These are phyloP conservation scores for Harmothoe impar DNA, from an alignment of 2,888 invertebrate species.

Conservation along the genomic window DNA sequence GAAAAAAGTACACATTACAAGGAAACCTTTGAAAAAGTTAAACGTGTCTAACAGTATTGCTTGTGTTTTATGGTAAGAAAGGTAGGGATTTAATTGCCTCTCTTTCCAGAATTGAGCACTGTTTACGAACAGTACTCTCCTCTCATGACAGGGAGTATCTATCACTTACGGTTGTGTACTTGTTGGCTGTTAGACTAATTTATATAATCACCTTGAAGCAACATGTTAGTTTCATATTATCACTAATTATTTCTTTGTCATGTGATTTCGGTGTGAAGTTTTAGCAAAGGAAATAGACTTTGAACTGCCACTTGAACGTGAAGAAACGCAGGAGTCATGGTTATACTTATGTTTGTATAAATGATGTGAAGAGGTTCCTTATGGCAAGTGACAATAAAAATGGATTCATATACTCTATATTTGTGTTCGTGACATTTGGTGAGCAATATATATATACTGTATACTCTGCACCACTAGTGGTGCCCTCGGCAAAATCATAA, in stretches of 20 bases:
- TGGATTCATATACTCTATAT: conserved; percentile 47
- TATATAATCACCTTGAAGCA: conserved; percentile 45
- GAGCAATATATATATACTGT: no score
- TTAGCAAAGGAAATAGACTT: conserved; percentile 56
- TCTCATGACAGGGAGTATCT: conserved; percentile 5
- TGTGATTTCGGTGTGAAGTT: conserved; percentile 57
- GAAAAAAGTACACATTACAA: not conserved
- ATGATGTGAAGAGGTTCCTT: conserved; percentile 40
- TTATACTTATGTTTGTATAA: conserved; percentile 54
- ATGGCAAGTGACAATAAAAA: conserved; percentile 57
- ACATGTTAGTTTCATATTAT: conserved; percentile 37
- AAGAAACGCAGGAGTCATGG: conserved; percentile 39
- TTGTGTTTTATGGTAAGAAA: not conserved
- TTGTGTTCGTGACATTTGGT: not conserved
- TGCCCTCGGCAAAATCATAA: no score
- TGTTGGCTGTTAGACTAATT: conserved; percentile 45
- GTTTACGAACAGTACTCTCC: not conserved
- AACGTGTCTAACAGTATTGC: not conserved
- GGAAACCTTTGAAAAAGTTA: not conserved
- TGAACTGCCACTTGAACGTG: conserved; percentile 60
- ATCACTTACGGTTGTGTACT: conserved; percentile 20
- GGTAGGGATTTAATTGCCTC: not conserved
- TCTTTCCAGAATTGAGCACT: not conserved
- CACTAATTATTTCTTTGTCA: not conserved
- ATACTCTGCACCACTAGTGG: no score